phyloP scores from a whole-genome alignment of 2,888 invertebrate species.

The Endotricha flammealis region DNA sequence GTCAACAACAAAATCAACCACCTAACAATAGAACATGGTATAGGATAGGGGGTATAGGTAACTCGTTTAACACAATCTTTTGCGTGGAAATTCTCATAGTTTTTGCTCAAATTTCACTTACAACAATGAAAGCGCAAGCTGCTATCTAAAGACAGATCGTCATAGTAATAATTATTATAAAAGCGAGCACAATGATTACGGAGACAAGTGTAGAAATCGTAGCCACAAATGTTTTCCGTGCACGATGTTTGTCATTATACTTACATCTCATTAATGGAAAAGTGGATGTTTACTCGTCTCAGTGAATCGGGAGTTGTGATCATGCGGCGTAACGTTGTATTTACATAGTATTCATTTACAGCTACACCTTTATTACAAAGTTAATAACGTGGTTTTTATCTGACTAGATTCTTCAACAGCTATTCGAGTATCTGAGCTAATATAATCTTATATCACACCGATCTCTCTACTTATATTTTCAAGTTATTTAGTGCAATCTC shows the following conservation, averaged over 20 bases:
- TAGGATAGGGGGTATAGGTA: neutral
- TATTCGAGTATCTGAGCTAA: too few species aligned
- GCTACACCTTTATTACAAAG: too few species aligned
- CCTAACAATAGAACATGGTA: constrained; percentile 4
- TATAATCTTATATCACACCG: too few species aligned
- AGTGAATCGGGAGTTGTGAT: constrained; percentile 28
- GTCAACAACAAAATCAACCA: neutral
- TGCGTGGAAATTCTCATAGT: constrained; percentile 3
- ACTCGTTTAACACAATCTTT: constrained; percentile 1
- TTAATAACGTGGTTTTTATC: too few species aligned
- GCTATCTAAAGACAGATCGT: constrained; percentile 7
- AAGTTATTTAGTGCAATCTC: too few species aligned
- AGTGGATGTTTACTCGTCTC: constrained; percentile 33
- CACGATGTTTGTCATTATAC: constrained; percentile 38
- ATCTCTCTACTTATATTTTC: too few species aligned
- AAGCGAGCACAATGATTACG: constrained; percentile 19
- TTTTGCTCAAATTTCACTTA: constrained; percentile 7
- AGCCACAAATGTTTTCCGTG: constrained; percentile 32
- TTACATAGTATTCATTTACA: too few species aligned
- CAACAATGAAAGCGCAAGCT: constrained; percentile 10
- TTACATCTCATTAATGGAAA: constrained; percentile 51
- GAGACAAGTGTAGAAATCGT: constrained; percentile 40
- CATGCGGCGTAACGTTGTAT: constrained; percentile 42
- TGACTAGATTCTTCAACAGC: too few species aligned
- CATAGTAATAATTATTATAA: constrained; percentile 6